phyloP scores from a whole-genome alignment of 2,113 vertebrate genomes.

The Donacobius atricapilla region DNA sequence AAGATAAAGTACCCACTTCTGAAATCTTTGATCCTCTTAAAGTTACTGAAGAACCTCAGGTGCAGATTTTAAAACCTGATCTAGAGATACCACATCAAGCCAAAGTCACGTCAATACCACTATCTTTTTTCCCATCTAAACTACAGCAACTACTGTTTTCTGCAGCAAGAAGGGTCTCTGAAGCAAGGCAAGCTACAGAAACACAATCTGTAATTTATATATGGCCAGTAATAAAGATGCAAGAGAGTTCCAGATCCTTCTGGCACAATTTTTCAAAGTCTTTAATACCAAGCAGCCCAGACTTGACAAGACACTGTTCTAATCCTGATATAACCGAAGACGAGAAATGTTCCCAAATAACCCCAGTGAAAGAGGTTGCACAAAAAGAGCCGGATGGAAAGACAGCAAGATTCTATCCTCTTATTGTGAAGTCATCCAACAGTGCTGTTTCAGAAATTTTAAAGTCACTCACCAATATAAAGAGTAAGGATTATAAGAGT shows the following conservation, averaged over 20 bases:
- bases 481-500: neutral
- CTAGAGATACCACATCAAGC: constrained; percentile 39
- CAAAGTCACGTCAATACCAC: neutral
- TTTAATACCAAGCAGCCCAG: neutral
- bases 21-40: neutral
- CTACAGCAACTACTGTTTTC: neutral
- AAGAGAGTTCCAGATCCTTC: neutral
- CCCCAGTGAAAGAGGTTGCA: neutral
- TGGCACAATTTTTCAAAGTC: neutral
- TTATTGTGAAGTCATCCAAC: constrained; percentile 32
- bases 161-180: neutral
- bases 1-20: neutral
- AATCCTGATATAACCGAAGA: neutral
- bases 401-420: neutral
- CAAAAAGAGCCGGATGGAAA: neutral
- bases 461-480: neutral
- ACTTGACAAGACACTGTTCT: neutral
- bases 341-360: neutral
- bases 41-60: neutral
- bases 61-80: neutral
- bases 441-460: constrained; percentile 4
- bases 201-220: neutral
- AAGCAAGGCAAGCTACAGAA: neutral
- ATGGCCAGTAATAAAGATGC: constrained; percentile 14
- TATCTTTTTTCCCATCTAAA: constrained; percentile 2